Percentiles rank a stretch among this genome's conserved stretches.
Evolutionary conservation across 2,797 vertebrate species (phyloP).

Genomic region (Liparis tanakae): DNA sequence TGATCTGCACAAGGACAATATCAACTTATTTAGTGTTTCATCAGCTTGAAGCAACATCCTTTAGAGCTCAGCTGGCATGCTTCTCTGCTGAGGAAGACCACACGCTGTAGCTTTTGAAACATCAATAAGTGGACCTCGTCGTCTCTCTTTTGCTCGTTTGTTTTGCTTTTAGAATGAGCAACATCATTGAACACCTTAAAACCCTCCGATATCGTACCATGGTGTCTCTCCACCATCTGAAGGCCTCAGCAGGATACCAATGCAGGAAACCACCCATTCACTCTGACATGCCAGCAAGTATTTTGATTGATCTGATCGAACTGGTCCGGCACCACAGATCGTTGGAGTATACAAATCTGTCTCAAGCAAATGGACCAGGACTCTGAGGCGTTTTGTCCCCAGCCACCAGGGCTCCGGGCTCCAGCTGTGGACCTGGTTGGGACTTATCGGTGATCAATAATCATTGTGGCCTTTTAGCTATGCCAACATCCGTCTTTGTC

Average conservation of each 20-base stretch:
- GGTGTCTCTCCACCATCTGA: neutral
- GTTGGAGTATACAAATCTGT: conserved; percentile 29
- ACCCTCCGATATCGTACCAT: neutral
- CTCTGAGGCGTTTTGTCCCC: conserved; percentile 45
- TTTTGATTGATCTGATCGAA: conserved; percentile 25
- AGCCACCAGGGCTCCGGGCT: conserved; percentile 29
- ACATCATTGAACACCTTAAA: neutral
- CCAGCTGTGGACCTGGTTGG: conserved; percentile 58
- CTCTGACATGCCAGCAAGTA: conserved; percentile 5
- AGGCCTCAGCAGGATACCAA: neutral
- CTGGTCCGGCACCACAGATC: conserved; percentile 13
- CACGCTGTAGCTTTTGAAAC: neutral
- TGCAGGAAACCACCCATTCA: neutral
- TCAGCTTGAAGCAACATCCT: neutral
- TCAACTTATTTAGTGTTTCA: neutral
- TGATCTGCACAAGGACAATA: neutral
- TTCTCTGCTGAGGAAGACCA: neutral
- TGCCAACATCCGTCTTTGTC: conserved; percentile 16
- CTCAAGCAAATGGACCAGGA: conserved; percentile 36
- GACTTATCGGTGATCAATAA: conserved; percentile 17
- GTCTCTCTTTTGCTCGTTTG: neutral
- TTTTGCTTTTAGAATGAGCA: neutral
- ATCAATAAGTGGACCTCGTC: neutral
- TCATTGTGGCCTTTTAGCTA: conserved; percentile 40
- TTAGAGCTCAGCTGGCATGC: neutral